Evolutionary conservation across 2,888 invertebrate genomes (phyloP).

Genomic region (Eristalis pertinax): DNA sequence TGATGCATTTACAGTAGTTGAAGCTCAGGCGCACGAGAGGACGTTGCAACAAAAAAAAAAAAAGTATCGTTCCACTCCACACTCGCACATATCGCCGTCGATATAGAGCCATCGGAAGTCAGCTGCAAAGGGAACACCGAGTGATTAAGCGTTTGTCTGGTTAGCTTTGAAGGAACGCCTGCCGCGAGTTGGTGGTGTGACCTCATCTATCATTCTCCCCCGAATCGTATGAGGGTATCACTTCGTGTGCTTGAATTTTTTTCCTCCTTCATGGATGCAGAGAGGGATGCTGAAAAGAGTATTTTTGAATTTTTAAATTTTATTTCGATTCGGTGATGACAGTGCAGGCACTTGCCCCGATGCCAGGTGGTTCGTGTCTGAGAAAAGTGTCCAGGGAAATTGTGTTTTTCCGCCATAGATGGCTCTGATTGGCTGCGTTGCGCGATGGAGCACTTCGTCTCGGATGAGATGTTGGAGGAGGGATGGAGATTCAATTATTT

Average conservation of each 20-base stretch:
- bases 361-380: not conserved
- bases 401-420: not conserved
- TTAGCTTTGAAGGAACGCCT: conserved; percentile 55
- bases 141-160: conserved; percentile 67
- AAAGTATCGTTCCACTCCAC: not conserved
- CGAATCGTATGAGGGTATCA: conserved; percentile 9
- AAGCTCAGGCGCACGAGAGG: conserved; percentile 34
- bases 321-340: not conserved
- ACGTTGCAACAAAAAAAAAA: conserved; percentile 5
- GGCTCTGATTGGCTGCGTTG: not conserved
- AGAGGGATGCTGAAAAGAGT: conserved; percentile 16
- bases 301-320: not conserved
- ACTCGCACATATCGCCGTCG: not conserved
- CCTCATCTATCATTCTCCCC: conserved; percentile 66
- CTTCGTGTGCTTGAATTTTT: not conserved
- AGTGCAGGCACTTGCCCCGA: not conserved
- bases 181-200: conserved; percentile 42
- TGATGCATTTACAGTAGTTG: conserved; percentile 48
- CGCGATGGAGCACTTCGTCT: not conserved
- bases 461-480: not conserved
- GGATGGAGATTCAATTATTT: not conserved
- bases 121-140: conserved; percentile 38
- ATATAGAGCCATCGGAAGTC: conserved; percentile 21
- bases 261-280: not conserved
- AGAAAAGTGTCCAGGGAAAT: not conserved